Evolutionary conservation across 2,797 vertebrate genomes (phyloP).

Genomic region (Melanotaenia nigrans): DNA sequence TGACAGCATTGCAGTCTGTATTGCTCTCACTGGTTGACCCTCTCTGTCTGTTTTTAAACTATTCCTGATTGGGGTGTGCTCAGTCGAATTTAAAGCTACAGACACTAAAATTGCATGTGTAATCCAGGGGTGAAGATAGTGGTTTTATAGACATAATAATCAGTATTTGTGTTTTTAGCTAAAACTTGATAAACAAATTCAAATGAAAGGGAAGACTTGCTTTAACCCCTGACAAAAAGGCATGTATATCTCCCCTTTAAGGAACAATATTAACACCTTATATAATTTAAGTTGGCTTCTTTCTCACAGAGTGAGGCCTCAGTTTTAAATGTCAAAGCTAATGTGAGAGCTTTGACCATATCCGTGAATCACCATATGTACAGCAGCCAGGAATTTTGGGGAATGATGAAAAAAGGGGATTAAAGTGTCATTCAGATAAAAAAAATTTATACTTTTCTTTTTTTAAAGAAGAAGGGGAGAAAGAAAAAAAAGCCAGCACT

Average conservation of each 20-base stretch:
- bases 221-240: background rate
- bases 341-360: background rate
- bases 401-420: background rate
- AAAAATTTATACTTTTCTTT: too few relatives aligned
- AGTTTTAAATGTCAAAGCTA: background rate
- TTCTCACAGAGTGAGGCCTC: background rate
- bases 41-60: background rate
- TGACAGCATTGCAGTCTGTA: background rate
- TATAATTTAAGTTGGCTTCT: background rate
- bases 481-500: background rate
- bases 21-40: background rate
- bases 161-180: background rate
- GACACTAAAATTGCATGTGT: background rate
- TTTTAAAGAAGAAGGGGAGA: background rate
- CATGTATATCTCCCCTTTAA: background rate
- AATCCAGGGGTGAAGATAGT: background rate
- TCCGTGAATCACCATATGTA: background rate
- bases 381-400: background rate
- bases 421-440: background rate
- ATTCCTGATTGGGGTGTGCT: conserved; percentile 1
- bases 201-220: background rate
- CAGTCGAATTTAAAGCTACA: conserved; percentile 2
- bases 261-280: background rate
- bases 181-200: too few relatives aligned
- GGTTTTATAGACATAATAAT: background rate